Percentiles rank a stretch among this genome's conserved stretches.
Evolutionary conservation across 2,888 invertebrate genomes (phyloP).

Genomic region (Tetragonula carbonaria): DNA sequence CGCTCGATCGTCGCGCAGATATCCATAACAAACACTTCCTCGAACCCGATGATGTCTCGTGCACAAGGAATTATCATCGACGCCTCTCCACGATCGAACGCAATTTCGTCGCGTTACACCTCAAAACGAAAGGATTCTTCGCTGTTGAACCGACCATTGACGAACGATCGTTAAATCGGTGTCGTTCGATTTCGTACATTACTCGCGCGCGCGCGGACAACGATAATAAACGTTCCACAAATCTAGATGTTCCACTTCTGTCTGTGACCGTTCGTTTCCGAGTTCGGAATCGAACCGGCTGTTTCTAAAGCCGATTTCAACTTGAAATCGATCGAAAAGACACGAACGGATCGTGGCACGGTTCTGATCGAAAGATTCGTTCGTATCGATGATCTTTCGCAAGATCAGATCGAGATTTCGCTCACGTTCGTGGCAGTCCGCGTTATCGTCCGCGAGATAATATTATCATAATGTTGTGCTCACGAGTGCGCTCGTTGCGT

Average conservation of each 20-base stretch:
- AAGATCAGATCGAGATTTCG: constrained; percentile 26
- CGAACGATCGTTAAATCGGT: constrained; percentile 35
- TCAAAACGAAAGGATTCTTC: constrained; percentile 12
- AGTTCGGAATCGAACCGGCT: constrained; percentile 10
- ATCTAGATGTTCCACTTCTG: constrained; percentile 55
- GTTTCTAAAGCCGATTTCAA: constrained; percentile 18
- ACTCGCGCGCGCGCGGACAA: constrained; percentile 7
- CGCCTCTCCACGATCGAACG: neutral
- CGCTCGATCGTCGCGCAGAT: constrained; percentile 44
- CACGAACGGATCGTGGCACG: constrained; percentile 4
- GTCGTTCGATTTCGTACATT: constrained; percentile 43
- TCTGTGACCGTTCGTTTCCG: constrained; percentile 23
- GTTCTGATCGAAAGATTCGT: neutral
- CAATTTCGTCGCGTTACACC: constrained; percentile 23
- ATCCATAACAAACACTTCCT: constrained; percentile 62
- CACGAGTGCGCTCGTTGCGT: constrained; percentile 7
- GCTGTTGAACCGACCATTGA: neutral
- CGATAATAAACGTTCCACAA: constrained; percentile 55
- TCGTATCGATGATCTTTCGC: constrained; percentile 32
- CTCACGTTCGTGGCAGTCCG: constrained; percentile 4
- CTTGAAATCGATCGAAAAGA: constrained; percentile 9
- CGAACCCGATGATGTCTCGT: constrained; percentile 10
- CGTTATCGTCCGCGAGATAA: constrained; percentile 44
- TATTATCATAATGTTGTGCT: constrained; percentile 48
- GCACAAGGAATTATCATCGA: constrained; percentile 22